Conservation (phyloP, 1,140 invertebrate genomes). For the Drosophila kikkawai region DNA sequence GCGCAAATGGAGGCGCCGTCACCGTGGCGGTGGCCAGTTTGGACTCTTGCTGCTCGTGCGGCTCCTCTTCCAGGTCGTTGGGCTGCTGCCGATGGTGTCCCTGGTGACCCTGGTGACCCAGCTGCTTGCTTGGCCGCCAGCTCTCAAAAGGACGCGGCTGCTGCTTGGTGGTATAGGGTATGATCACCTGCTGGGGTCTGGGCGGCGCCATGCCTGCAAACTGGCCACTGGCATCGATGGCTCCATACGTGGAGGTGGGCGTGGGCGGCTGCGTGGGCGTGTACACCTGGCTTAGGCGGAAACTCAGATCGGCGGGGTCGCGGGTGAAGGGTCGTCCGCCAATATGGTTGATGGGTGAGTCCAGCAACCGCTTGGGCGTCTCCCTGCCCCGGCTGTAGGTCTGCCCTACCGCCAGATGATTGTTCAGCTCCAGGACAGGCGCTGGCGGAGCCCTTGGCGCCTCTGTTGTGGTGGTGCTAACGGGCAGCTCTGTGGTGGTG, state of each 20-base stretch:
- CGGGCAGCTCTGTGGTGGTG: conserved; percentile 11
- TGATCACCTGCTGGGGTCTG: conserved; percentile 88
- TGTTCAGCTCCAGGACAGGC: conserved; percentile 55
- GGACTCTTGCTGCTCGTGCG: conserved; percentile 85
- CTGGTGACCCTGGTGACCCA: not conserved
- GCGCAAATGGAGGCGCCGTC: conserved; percentile 61
- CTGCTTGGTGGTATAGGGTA: conserved; percentile 90
- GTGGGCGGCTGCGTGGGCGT: conserved; percentile 66
- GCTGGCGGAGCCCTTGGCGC: conserved; percentile 2
- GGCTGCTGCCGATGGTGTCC: conserved; percentile 13
- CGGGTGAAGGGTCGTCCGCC: conserved; percentile 71
- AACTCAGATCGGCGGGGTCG: conserved; percentile 68
- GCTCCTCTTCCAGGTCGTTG: conserved; percentile 64
- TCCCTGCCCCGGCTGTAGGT: conserved; percentile 51
- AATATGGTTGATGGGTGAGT: conserved; percentile 76
- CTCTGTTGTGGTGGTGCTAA: conserved; percentile 35
- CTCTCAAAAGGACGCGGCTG: conserved; percentile 86
- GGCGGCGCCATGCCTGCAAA: conserved; percentile 79
- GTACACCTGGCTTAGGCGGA: conserved; percentile 54
- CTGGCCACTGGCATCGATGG: conserved; percentile 77
- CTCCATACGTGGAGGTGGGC: conserved; percentile 79
- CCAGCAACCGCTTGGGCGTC: conserved; percentile 76
- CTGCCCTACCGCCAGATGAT: conserved; percentile 37
- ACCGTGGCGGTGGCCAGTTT: conserved; percentile 80
- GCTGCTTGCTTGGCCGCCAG: conserved; percentile 62